Conservation (phyloP, 2,888 invertebrate genomes). For the Dasypogon diadema region DNA sequence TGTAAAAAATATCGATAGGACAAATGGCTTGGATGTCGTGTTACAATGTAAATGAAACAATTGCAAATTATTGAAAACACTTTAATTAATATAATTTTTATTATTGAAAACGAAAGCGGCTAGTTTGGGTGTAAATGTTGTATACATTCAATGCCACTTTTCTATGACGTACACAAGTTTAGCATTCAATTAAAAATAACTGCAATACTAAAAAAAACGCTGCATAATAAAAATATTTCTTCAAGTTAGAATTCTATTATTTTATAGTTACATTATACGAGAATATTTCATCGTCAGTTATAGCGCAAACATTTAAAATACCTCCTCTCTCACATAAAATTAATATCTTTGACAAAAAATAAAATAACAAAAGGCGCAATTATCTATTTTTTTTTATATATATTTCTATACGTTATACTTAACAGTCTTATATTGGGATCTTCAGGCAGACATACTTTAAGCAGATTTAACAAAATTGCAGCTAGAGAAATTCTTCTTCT, state of each 20-base stretch:
- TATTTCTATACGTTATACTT: slow-evolving; percentile 29
- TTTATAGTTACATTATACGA: slow-evolving; percentile 1
- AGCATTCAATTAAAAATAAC: slow-evolving; percentile 27
- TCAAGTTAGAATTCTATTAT: slow-evolving; percentile 26
- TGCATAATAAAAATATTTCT: slow-evolving; percentile 29
- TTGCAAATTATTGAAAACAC: too few relatives aligned
- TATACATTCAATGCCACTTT: not conserved
- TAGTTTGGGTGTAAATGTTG: not conserved
- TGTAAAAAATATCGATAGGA: too few relatives aligned
- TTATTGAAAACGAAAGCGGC: slow-evolving; percentile 9
- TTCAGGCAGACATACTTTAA: not conserved
- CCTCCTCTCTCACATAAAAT: slow-evolving; percentile 16
- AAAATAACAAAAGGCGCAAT: slow-evolving; percentile 1
- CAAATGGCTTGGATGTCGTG: too few relatives aligned
- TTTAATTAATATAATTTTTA: not conserved
- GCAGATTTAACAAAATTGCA: too few relatives aligned
- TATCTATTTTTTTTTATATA: slow-evolving; percentile 9
- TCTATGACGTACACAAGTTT: slow-evolving; percentile 11
- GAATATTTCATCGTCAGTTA: slow-evolving; percentile 2
- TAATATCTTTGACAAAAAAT: slow-evolving; percentile 14
- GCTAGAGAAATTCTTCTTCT: not conserved
- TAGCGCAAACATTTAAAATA: slow-evolving; percentile 15
- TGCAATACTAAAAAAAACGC: slow-evolving; percentile 15
- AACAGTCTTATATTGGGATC: slow-evolving; percentile 43
- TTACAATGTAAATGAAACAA: too few relatives aligned